Percentiles rank a stretch among this genome's conserved stretches.
Conservation (phyloP, 2,888 invertebrate species). For the Eueremaeus valkanovi region DNA sequence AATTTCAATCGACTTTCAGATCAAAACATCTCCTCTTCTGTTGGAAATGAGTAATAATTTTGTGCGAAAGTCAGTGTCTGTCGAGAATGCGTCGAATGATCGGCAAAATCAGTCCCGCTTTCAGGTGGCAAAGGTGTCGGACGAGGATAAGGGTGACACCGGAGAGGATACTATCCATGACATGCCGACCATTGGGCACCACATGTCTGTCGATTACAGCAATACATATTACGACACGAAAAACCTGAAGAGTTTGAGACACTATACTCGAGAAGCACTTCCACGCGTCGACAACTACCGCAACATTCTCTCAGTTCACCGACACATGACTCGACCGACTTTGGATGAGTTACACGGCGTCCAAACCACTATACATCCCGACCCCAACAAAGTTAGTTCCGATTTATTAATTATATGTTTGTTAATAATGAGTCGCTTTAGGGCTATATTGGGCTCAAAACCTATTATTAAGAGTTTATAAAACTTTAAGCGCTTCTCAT, state of each 20-base stretch:
- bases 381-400: too few species aligned
- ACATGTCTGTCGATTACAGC: constrained; percentile 42
- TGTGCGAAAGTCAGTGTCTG: not conserved
- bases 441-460: too few species aligned
- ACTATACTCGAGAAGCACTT: constrained; percentile 53
- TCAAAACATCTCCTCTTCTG: not conserved
- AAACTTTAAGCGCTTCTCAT: too few species aligned
- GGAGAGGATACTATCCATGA: not conserved
- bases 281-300: constrained; percentile 57
- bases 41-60: not conserved
- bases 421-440: too few species aligned
- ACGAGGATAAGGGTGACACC: constrained; percentile 20
- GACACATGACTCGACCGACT: constrained; percentile 52
- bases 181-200: constrained; percentile 10
- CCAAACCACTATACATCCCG: constrained; percentile 34
- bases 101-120: constrained; percentile 46
- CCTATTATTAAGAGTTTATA: too few species aligned
- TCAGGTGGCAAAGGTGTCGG: constrained; percentile 48
- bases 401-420: too few species aligned
- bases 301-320: constrained; percentile 52
- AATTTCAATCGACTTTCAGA: not conserved
- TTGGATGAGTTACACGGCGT: constrained; percentile 53
- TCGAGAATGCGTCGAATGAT: not conserved
- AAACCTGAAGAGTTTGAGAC: constrained; percentile 50
- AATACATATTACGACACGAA: constrained; percentile 49